Conservation (phyloP, 2,113 vertebrate genomes). For the Euleptes europaea region DNA sequence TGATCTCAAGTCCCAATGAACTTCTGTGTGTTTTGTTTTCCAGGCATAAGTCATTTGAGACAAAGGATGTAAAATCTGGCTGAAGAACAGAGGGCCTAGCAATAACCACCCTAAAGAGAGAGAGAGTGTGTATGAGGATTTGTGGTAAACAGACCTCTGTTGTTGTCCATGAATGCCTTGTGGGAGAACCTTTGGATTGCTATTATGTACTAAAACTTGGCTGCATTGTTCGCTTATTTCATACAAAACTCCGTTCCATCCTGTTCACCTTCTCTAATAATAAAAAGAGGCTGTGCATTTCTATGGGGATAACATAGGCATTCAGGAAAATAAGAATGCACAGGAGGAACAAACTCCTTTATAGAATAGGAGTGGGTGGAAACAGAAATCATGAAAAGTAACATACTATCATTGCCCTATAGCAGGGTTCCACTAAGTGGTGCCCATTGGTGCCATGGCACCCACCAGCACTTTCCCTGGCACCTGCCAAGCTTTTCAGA, state of each 20-base stretch:
- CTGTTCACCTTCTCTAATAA: neutral
- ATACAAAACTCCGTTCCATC: neutral
- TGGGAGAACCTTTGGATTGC: neutral
- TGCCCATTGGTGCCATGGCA: no score
- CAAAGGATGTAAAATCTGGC: conserved; percentile 21
- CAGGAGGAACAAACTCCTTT: no score
- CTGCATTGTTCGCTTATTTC: neutral
- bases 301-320: neutral
- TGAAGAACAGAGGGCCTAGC: conserved; percentile 26
- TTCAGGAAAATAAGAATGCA: neutral
- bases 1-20: conserved; percentile 37
- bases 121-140: neutral
- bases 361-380: no score
- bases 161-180: conserved; percentile 27
- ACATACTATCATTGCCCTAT: no score
- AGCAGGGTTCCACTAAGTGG: no score
- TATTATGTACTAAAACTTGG: neutral
- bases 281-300: neutral
- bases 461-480: no score
- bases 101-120: neutral
- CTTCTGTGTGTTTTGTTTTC: conserved; percentile 27
- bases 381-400: no score
- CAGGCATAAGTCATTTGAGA: neutral
- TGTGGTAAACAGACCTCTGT: conserved; percentile 9
- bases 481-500: no score